Evolutionary conservation across 2,113 vertebrate species (phyloP).

Genomic region (Origma solitaria): DNA sequence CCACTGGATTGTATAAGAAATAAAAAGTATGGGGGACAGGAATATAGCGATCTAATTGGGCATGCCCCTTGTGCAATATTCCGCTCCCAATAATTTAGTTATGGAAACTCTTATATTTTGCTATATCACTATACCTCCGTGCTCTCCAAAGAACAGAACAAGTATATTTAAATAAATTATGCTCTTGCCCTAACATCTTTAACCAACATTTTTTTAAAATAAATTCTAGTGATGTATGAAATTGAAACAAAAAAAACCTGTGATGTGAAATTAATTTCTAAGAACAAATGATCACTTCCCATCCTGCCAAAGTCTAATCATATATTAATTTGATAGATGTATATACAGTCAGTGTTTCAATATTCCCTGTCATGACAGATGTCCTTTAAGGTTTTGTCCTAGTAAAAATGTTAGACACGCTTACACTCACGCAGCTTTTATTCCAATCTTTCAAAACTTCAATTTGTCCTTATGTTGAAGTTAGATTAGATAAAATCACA

Average conservation of each 20-base stretch:
- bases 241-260: not conserved
- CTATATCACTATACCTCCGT: not conserved
- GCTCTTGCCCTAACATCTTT: not conserved
- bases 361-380: not conserved
- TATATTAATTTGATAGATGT: not conserved
- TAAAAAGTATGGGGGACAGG: not conserved
- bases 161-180: not conserved
- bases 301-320: not conserved
- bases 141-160: not conserved
- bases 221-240: not conserved
- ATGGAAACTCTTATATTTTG: not conserved
- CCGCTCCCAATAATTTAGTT: not conserved
- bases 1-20: not conserved
- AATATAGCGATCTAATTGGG: not conserved
- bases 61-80: not conserved
- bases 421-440: conserved; percentile 22
- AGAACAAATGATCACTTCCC: not conserved
- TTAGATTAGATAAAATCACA: conserved; percentile 65
- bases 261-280: not conserved
- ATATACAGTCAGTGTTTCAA: not conserved
- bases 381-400: conserved; percentile 63
- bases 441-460: conserved; percentile 46
- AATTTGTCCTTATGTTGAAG: conserved; percentile 30
- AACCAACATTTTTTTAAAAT: not conserved
- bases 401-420: conserved; percentile 56